phyloP scores from a whole-genome alignment of 2,888 invertebrate species.

The Hedya salicella region DNA sequence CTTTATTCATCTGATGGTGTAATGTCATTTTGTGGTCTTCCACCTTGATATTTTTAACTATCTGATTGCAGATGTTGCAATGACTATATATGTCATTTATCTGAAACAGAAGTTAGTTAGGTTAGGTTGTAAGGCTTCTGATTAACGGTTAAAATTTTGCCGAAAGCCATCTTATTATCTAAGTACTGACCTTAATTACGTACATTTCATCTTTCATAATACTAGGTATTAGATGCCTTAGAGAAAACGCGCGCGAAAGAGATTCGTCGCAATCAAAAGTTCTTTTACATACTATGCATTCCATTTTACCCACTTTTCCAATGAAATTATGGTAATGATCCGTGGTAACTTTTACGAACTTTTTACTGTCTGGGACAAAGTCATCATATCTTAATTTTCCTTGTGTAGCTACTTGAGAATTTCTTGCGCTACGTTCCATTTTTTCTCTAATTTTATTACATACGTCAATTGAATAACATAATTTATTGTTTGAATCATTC shows the following conservation, averaged over 20 bases:
- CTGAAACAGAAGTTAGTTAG: neutral
- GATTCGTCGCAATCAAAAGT: neutral
- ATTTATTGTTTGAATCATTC: neutral
- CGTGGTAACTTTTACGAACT: constrained; percentile 9
- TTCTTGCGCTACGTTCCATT: too few species aligned
- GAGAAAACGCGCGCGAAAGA: constrained; percentile 7
- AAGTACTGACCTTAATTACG: constrained; percentile 11
- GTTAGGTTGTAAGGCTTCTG: too few species aligned
- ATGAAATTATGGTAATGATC: constrained; percentile 17
- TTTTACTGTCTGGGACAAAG: constrained; percentile 7
- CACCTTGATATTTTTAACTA: neutral
- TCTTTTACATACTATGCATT: constrained; percentile 9
- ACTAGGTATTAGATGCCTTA: constrained; percentile 16
- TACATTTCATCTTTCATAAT: neutral
- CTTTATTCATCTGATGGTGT: neutral
- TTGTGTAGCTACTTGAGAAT: neutral
- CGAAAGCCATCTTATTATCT: too few species aligned
- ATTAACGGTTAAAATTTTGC: too few species aligned
- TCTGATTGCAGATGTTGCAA: constrained; percentile 18
- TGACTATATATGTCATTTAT: constrained; percentile 8
- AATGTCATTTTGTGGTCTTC: constrained; percentile 1
- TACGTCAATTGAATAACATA: too few species aligned
- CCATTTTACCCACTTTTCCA: neutral
- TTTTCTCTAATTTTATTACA: too few species aligned
- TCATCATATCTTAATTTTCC: constrained; percentile 3